Conservation (phyloP, 1,140 invertebrate species). For the Pseudomyrmex sp. region DNA sequence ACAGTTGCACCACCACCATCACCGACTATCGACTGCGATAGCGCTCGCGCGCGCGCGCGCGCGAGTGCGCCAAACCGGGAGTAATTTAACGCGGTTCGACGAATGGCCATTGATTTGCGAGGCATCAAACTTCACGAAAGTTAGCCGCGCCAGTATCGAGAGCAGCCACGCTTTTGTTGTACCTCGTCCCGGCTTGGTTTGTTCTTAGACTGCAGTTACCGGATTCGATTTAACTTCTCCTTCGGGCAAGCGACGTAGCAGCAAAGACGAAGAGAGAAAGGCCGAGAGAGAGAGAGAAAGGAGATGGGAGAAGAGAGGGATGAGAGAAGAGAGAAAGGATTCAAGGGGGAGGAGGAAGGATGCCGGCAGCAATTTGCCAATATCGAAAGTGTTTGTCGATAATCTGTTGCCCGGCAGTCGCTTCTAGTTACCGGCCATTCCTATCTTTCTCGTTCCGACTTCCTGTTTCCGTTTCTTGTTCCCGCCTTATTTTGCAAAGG, state of each 20-base stretch:
- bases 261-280: constrained; percentile 47
- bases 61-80: constrained; percentile 57
- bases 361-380: constrained; percentile 77
- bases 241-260: constrained; percentile 67
- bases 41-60: constrained; percentile 28
- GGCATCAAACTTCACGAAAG: constrained; percentile 76
- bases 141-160: constrained; percentile 73
- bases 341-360: constrained; percentile 54
- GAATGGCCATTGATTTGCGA: constrained; percentile 80
- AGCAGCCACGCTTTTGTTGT: constrained; percentile 29
- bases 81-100: constrained; percentile 77
- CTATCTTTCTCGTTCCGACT: constrained; percentile 9
- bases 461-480: background rate
- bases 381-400: constrained; percentile 79
- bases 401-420: constrained; percentile 66
- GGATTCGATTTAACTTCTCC: constrained; percentile 82
- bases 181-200: constrained; percentile 65
- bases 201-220: constrained; percentile 79
- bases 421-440: constrained; percentile 61
- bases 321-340: constrained; percentile 49
- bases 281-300: constrained; percentile 17
- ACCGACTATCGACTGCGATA: background rate
- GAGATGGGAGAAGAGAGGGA: constrained; percentile 47
- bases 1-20: background rate
- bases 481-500: background rate